Percentiles rank a stretch among this genome's conserved stretches.
phyloP scores from a whole-genome alignment of 2,888 invertebrate genomes.

The Drosophila falleni region DNA sequence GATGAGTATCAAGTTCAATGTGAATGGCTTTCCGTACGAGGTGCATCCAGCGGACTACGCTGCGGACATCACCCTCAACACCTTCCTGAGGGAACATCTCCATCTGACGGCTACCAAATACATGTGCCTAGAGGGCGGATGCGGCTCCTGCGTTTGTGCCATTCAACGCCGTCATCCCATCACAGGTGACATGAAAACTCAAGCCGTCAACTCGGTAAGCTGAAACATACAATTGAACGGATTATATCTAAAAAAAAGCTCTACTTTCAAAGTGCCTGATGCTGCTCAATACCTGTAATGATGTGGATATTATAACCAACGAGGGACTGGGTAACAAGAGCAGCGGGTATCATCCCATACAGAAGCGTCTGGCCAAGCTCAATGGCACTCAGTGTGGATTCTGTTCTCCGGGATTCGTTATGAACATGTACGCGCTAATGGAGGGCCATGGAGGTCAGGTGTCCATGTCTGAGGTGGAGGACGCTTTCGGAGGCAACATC shows the following conservation, averaged over 20 bases:
- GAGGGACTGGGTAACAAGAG: conserved; percentile 90
- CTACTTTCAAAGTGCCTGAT: conserved; percentile 87
- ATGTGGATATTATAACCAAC: conserved; percentile 89
- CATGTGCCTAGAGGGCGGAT: conserved; percentile 90
- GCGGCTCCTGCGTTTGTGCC: conserved; percentile 88
- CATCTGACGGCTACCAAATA: conserved; percentile 88
- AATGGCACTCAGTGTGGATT: conserved; percentile 91
- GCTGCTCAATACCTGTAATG: conserved; percentile 88
- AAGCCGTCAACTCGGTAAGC: conserved; percentile 88
- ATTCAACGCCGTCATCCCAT: conserved; percentile 82
- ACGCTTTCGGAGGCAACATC: conserved; percentile 91
- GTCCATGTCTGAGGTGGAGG: conserved; percentile 89
- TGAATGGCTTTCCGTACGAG: conserved; percentile 71
- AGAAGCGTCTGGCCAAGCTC: conserved; percentile 88
- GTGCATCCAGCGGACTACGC: conserved; percentile 81
- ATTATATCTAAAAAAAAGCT: not conserved
- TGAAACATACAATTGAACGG: not conserved
- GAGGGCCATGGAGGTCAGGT: conserved; percentile 86
- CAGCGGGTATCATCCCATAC: conserved; percentile 89
- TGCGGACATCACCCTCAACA: conserved; percentile 87
- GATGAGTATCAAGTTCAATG: conserved; percentile 72
- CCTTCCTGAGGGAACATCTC: conserved; percentile 87
- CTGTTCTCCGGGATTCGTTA: conserved; percentile 93
- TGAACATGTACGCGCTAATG: conserved; percentile 89
- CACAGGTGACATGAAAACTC: conserved; percentile 69